These are phyloP conservation scores for Hetaerina americana DNA, from an alignment of 1,140 invertebrate genomes.

Conservation along the genomic window DNA sequence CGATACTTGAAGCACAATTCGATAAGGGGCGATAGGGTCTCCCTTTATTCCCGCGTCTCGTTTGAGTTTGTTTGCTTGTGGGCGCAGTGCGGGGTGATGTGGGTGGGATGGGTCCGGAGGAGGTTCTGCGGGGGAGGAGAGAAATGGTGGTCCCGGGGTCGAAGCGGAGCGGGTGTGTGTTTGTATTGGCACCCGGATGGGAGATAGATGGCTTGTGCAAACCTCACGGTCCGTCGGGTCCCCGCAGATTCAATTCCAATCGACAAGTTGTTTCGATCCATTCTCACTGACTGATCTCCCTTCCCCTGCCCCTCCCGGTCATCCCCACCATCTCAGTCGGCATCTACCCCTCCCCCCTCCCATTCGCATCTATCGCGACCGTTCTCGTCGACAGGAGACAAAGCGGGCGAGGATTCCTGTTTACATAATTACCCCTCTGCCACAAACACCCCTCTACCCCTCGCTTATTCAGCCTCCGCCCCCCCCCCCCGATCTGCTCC, in stretches of 20 bases:
- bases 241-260: background rate
- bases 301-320: background rate
- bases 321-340: background rate
- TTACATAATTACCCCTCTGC: background rate
- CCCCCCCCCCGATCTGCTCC: too few species aligned
- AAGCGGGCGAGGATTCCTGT: background rate
- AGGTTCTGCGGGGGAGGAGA: too few species aligned
- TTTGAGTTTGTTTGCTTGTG: too few species aligned
- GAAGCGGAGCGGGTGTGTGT: too few species aligned
- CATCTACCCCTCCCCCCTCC: background rate
- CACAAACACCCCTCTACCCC: too few species aligned
- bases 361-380: background rate
- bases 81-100: too few species aligned
- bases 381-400: background rate
- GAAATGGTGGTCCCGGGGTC: too few species aligned
- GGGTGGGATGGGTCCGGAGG: too few species aligned
- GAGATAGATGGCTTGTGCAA: background rate
- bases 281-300: background rate
- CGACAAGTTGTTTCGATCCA: background rate
- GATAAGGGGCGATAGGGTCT: too few species aligned
- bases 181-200: background rate
- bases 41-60: too few species aligned
- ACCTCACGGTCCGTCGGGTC: background rate
- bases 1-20: too few species aligned
- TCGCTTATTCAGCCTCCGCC: too few species aligned